Evolutionary conservation across 2,888 invertebrate species (phyloP).

Genomic region (Latrodectus elegans): DNA sequence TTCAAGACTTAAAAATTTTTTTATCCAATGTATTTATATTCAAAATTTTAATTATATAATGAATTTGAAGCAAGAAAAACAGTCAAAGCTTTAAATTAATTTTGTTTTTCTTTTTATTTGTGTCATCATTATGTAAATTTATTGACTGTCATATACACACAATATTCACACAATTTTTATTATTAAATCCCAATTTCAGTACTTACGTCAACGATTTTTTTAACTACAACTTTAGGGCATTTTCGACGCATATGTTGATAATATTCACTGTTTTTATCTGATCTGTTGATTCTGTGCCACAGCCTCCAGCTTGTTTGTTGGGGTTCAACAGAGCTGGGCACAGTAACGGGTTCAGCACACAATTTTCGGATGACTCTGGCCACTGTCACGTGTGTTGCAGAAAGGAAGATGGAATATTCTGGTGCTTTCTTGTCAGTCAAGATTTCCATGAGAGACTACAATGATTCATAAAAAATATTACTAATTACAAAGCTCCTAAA

Average conservation of each 20-base stretch:
- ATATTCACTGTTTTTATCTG: neutral
- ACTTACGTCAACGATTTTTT: neutral
- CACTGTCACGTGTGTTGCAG: constrained; percentile 28
- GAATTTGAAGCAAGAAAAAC: no score
- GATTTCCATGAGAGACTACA: constrained; percentile 23
- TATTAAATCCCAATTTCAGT: neutral
- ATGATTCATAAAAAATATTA: neutral
- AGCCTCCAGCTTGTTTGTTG: neutral
- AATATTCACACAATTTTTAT: no score
- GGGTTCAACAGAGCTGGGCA: neutral
- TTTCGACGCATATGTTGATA: neutral
- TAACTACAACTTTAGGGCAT: neutral
- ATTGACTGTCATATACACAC: no score
- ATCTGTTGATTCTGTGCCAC: neutral
- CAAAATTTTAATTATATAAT: no score
- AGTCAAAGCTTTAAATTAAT: no score
- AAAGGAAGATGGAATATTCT: constrained; percentile 11
- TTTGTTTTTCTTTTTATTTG: no score
- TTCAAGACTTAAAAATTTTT: no score
- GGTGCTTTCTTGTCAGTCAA: neutral
- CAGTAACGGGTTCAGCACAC: neutral
- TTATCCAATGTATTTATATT: no score
- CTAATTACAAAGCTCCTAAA: neutral
- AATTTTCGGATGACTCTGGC: constrained; percentile 8
- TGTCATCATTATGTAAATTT: no score